Evolutionary conservation across 2,113 vertebrate genomes (phyloP).

Genomic region (Pseudopipra pipra): DNA sequence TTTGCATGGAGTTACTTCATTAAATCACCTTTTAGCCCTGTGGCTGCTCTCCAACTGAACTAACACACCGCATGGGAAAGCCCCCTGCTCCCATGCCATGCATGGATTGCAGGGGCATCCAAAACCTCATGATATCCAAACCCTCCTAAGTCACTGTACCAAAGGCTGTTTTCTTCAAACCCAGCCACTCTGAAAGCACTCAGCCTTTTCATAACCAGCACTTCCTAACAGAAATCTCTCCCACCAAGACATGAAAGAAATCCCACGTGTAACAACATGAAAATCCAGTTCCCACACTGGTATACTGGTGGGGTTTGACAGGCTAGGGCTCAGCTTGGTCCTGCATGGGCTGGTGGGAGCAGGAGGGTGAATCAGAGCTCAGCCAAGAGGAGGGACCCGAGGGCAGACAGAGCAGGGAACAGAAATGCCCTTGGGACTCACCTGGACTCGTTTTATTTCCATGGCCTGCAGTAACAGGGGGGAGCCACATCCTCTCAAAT

Average conservation of each 20-base stretch:
- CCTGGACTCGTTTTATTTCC: background rate
- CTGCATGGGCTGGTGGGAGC: background rate
- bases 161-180: background rate
- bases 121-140: background rate
- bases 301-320: background rate
- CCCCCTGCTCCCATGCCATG: background rate
- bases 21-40: background rate
- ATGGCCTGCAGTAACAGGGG: background rate
- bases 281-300: background rate
- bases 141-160: background rate
- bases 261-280: accelerated
- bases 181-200: background rate
- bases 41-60: background rate
- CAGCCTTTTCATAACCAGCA: background rate
- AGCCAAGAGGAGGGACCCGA: background rate
- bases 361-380: background rate
- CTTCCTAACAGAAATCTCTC: background rate
- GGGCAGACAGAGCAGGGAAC: background rate
- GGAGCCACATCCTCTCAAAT: background rate
- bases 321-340: background rate
- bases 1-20: background rate
- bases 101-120: background rate
- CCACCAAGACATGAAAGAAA: background rate
- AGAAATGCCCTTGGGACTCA: background rate
- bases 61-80: background rate